phyloP scores from a whole-genome alignment of 2,888 invertebrate genomes.

The Trachelus stipa region DNA sequence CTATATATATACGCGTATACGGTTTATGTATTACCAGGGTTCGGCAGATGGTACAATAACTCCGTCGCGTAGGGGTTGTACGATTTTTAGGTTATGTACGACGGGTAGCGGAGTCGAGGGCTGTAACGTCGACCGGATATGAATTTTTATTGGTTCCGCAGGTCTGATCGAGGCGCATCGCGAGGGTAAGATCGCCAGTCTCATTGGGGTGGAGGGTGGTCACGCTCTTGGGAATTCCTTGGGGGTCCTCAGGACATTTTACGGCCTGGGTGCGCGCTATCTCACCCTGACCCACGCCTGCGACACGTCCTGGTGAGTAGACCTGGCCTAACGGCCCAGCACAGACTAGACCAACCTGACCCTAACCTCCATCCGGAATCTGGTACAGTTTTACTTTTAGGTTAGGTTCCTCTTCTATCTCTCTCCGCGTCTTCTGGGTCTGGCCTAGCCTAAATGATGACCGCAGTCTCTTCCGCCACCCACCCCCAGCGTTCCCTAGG shows the following conservation, averaged over 20 bases:
- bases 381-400: conserved; percentile 6
- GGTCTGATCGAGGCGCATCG: conserved; percentile 79
- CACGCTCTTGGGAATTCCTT: conserved; percentile 92
- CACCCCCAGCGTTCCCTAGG: too few species aligned
- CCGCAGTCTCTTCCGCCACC: too few species aligned
- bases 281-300: conserved; percentile 93
- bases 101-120: not conserved
- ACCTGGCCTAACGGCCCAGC: conserved; percentile 34
- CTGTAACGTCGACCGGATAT: not conserved
- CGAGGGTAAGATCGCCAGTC: conserved; percentile 83
- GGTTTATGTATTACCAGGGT: too few species aligned
- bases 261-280: conserved; percentile 88
- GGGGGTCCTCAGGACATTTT: conserved; percentile 88
- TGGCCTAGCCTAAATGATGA: too few species aligned
- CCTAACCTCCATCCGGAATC: too few species aligned
- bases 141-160: conserved; percentile 61
- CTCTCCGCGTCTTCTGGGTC: not conserved
- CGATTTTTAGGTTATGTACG: conserved; percentile 13
- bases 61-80: too few species aligned
- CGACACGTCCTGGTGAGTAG: conserved; percentile 84
- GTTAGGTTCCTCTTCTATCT: conserved; percentile 8
- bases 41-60: too few species aligned
- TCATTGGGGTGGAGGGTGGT: conserved; percentile 93
- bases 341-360: too few species aligned
- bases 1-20: too few species aligned